Evolutionary conservation across 2,113 vertebrate species (phyloP), one percentile per base, ranked within the genome.

Genomic region (Calyptomena viridis): DNA sequence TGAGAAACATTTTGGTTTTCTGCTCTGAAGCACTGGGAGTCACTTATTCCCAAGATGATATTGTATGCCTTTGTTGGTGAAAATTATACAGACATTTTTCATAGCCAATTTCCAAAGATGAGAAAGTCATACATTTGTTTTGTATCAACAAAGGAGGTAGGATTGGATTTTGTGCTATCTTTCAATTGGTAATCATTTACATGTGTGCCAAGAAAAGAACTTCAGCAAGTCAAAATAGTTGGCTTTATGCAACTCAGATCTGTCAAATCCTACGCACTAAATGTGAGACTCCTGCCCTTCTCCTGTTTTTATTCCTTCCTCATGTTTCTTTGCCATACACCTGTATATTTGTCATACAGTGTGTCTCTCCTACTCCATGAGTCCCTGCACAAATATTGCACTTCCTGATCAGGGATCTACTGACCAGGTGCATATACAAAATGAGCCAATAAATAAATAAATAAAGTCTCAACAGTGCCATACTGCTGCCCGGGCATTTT

Each of bases 191-290:
- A 86, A 37, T 53, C 39, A 67, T 67, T 80, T 89, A 81, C 16
- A 21, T 6, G 9, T 33, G 15, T 90, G 50, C 39, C 47, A 84
- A 90, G 47, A 77, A 46, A 40, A 85, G 83, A 93, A 58, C 30
- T 83, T 85, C 9, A 86, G 40, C 46, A 86, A 92, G 39, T 90
- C 50, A 63, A 88, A 81, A 67, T 47, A 74, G 27, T 31, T 90
- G 30, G 7, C 47, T 77, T 46, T 74, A 27, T 37, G 55, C 64
- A 66, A 37, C 56, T 86, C 19, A 28, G 50, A 56, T 69, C 37
- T 80, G 53, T 89, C 16, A 80, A 18, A 78, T 75, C 47, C 71
- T 30, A 50, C 0, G 0, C 0, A 0, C 39, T 42, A 66, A 87
- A 63, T 12, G 8, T 40, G 69, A 74, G 40, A 78, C 31, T 71